Conservation (phyloP, 2,113 vertebrate species). For the Oncorhynchus kisutch region DNA sequence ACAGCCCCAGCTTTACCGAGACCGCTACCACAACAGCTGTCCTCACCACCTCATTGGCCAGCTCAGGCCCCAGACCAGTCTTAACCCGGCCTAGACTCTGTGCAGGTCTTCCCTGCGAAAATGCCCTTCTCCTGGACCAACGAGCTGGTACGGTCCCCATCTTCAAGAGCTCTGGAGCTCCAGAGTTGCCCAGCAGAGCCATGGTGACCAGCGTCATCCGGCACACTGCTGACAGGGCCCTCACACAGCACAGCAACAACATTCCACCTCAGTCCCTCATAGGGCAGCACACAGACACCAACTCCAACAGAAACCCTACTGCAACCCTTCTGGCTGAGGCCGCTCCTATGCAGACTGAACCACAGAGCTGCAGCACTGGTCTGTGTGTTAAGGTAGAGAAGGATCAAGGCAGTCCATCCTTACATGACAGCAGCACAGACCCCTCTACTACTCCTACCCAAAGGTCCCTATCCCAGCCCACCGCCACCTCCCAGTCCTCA, state of each 20-base stretch:
- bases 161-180: conserved; percentile 40
- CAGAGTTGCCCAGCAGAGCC: conserved; percentile 70
- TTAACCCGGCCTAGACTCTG: conserved; percentile 52
- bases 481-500: conserved; percentile 52
- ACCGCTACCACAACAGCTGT: conserved; percentile 62
- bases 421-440: conserved; percentile 50
- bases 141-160: conserved; percentile 16
- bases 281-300: conserved; percentile 25
- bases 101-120: conserved; percentile 27
- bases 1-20: conserved; percentile 89
- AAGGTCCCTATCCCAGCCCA: conserved; percentile 50
- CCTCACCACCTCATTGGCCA: conserved; percentile 62
- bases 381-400: conserved; percentile 26
- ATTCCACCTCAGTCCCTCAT: conserved; percentile 40
- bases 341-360: conserved; percentile 37
- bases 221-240: conserved; percentile 78
- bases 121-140: conserved; percentile 17
- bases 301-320: neutral
- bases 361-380: conserved; percentile 21
- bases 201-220: conserved; percentile 86
- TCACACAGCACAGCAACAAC: conserved; percentile 33
- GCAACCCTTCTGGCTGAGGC: neutral
- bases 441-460: conserved; percentile 51
- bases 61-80: conserved; percentile 63
- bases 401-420: conserved; percentile 31